A percentile compares a stretch with the other conserved stretches of the same genome.
phyloP scores from a whole-genome alignment of 2,797 vertebrate species.

The Pseudotriccus pelzelni region DNA sequence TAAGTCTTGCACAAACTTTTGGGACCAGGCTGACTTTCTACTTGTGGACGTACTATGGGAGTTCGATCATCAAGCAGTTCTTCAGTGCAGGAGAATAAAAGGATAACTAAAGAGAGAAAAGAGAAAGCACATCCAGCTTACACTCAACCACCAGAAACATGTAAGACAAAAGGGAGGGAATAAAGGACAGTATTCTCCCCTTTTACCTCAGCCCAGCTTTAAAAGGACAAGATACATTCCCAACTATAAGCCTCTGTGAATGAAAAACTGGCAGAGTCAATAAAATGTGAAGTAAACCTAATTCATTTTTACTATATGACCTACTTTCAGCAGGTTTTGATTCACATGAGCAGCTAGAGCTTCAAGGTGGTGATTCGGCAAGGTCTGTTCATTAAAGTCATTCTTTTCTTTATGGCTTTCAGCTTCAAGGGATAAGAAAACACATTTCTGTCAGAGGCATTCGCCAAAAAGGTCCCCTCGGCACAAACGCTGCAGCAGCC shows the following conservation, averaged over 20 bases:
- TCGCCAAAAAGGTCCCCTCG: conserved; percentile 23
- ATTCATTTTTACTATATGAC: conserved; percentile 77
- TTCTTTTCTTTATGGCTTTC: conserved; percentile 63
- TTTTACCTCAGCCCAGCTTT: conserved; percentile 36
- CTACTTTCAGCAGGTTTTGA: conserved; percentile 76
- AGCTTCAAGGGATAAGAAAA: conserved; percentile 66
- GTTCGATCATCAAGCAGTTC: background rate
- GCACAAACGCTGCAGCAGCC: conserved; percentile 29
- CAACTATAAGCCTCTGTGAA: conserved; percentile 36
- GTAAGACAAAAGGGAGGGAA: background rate
- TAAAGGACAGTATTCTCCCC: background rate
- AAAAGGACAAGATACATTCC: conserved; percentile 43
- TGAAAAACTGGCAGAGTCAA: conserved; percentile 69
- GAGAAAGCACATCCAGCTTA: background rate
- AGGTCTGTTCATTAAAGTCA: conserved; percentile 71
- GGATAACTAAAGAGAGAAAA: background rate
- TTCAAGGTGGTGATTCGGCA: conserved; percentile 72
- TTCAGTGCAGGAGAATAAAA: background rate
- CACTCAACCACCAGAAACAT: background rate
- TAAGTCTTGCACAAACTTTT: background rate
- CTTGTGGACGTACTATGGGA: background rate
- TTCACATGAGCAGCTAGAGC: conserved; percentile 66
- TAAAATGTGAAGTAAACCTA: conserved; percentile 71
- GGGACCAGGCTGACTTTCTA: background rate
- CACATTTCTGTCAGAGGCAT: conserved; percentile 51